phyloP scores from a whole-genome alignment of 2,888 invertebrate species.

The Drosophila diplacantha region DNA sequence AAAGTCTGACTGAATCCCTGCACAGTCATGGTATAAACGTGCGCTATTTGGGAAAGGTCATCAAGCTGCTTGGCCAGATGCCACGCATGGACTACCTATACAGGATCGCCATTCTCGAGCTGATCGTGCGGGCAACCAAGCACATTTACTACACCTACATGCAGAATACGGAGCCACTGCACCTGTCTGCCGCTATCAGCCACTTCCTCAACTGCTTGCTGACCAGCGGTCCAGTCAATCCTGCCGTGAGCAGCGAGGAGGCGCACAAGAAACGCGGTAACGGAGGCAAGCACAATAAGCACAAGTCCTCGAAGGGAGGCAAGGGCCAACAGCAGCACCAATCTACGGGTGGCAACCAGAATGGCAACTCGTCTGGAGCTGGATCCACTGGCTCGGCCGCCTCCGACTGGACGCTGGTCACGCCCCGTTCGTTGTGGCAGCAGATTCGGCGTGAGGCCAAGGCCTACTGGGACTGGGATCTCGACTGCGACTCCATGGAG shows the following conservation, averaged over 20 bases:
- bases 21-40: constrained; percentile 98
- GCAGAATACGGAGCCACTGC: constrained; percentile 90
- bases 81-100: constrained; percentile 91
- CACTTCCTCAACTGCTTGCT: constrained; percentile 98
- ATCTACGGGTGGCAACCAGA: constrained; percentile 78
- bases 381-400: constrained; percentile 49
- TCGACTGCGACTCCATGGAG: constrained; percentile 89
- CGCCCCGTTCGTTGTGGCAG: constrained; percentile 91
- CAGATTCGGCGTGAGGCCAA: constrained; percentile 85
- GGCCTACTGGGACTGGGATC: constrained; percentile 93
- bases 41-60: constrained; percentile 94
- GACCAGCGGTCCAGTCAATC: constrained; percentile 85
- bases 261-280: constrained; percentile 68
- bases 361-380: constrained; percentile 27
- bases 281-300: constrained; percentile 67
- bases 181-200: constrained; percentile 91
- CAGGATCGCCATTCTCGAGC: constrained; percentile 93
- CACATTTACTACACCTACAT: constrained; percentile 95
- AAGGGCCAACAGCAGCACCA: constrained; percentile 40
- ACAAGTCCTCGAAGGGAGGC: constrained; percentile 49
- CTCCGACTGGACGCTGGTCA: constrained; percentile 91
- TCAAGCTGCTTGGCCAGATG: constrained; percentile 86
- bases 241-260: constrained; percentile 76
- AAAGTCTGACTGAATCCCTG: constrained; percentile 92
- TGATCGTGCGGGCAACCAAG: constrained; percentile 93